These are phyloP conservation scores for Troglohyphantes excavatus DNA, from an alignment of 2,888 invertebrate species.

Conservation along the genomic window DNA sequence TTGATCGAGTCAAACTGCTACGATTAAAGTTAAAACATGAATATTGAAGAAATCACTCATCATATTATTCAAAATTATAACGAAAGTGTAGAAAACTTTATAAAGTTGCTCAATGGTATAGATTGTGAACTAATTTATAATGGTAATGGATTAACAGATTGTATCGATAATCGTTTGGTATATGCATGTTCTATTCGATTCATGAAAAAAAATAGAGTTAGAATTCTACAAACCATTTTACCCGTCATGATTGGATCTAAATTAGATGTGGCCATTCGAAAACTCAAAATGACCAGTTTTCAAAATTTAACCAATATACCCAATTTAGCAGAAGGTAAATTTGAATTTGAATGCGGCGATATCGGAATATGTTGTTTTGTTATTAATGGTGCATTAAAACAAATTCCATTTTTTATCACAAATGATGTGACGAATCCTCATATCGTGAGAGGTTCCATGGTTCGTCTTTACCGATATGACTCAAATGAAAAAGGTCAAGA, in stretches of 20 bases:
- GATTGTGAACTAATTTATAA: constrained; percentile 36
- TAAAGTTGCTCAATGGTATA: not conserved
- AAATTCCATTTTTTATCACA: constrained; percentile 62
- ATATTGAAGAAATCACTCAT: constrained; percentile 16
- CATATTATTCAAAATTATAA: constrained; percentile 32
- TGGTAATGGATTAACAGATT: constrained; percentile 2
- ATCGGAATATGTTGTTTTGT: constrained; percentile 45
- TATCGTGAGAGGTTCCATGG: constrained; percentile 32
- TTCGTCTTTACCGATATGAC: constrained; percentile 41
- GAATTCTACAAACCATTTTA: constrained; percentile 14
- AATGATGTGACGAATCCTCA: constrained; percentile 55
- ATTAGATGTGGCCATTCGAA: constrained; percentile 45
- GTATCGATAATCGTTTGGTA: constrained; percentile 18
- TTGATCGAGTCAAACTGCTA: constrained; percentile 33
- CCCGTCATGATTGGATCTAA: constrained; percentile 52
- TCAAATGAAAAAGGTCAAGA: constrained; percentile 51
- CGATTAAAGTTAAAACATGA: constrained; percentile 39
- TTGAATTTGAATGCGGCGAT: not conserved
- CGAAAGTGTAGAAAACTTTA: constrained; percentile 21
- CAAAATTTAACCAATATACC: constrained; percentile 1
- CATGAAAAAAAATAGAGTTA: constrained; percentile 21
- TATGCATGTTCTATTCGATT: constrained; percentile 46
- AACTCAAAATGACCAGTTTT: not conserved
- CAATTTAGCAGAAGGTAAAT: constrained; percentile 21
- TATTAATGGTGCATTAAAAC: constrained; percentile 51